Base-by-base conservation (phyloP, 2,797 vertebrate species). In the Urocyon cinereoargenteus region DNA sequence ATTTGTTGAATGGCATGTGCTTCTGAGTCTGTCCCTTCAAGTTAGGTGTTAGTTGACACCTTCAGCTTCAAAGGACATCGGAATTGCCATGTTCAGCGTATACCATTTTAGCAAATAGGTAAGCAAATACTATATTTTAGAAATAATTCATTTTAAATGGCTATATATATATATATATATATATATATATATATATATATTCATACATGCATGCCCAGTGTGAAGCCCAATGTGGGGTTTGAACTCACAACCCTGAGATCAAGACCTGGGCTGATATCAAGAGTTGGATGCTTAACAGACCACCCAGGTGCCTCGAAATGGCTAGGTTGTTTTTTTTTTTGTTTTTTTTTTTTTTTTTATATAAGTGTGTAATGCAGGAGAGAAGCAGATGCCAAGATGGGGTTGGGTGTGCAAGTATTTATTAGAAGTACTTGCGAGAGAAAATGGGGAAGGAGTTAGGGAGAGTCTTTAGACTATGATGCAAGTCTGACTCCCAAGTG, bases 111-210 rank as follows among this genome's bases (percentile, higher is more conserved):
- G 66, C 53, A 96, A 66, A 82, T 53, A 89, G 83, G 66, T 31
- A 88, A 94, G 36, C 40, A 87, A 64, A 70, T 21, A 16, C 64
- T 86, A 2, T 40, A 57, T 87, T 75, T 96, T 94, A 94, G 78
- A 81, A 88, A 64, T 40, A 89, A n/a, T 86, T 96, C n/a, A 73
- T 85, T 94, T 89, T 22, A 92, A 94, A 89, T 79, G 57, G 34
- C 53, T 75, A 45, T 45, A 45, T 45, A 45, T 45, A 45, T 8
- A 1, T 45, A 8, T 45, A 8, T 45, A 45, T 45, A 40, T 40
- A 40, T 40, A 40, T 40, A 40, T 40, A 40, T 5, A 40, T 40
- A 40, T 40, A 40, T 5, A 40, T 5, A 36, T 36, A 36, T 36
- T 45, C 40, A 45, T 45, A 45, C 7, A 45, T 45, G 40, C 40